Evolutionary conservation across 2,797 vertebrate genomes (phyloP).

Genomic region (Prunella strophiata): DNA sequence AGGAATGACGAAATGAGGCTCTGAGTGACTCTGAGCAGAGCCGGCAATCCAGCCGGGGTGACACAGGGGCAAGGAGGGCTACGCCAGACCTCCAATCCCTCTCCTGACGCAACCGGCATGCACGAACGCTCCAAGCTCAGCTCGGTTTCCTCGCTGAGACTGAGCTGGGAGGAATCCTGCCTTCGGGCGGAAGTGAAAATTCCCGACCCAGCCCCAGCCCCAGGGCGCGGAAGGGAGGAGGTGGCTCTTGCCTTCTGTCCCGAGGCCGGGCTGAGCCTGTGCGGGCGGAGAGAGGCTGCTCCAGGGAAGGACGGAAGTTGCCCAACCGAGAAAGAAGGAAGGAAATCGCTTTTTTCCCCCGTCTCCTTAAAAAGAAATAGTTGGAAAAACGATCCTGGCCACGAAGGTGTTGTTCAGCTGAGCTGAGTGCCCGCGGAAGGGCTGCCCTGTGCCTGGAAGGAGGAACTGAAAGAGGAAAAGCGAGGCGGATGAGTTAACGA

Average conservation of each 20-base stretch:
- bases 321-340: background rate
- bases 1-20: rapidly evolving
- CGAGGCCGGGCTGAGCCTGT: background rate
- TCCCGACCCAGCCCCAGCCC: background rate
- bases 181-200: background rate
- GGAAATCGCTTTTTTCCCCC: background rate
- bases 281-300: background rate
- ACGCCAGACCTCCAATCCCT: background rate
- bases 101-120: background rate
- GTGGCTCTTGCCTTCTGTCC: background rate
- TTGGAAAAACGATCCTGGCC: background rate
- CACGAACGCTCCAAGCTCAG: background rate
- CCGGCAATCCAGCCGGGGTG: background rate
- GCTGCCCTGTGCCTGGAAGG: background rate
- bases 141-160: rapidly evolving
- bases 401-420: background rate
- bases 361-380: background rate
- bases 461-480: background rate
- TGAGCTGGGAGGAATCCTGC: background rate
- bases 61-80: background rate
- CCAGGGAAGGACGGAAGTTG: slow-evolving; percentile 29
- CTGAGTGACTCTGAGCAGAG: rapidly evolving
- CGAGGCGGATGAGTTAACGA: rapidly evolving
- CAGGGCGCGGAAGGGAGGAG: background rate
- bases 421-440: background rate